A percentile compares a stretch with the other conserved stretches of the same genome.
phyloP scores from a whole-genome alignment of 2,797 vertebrate genomes.

The Hephaestus fuliginosus region DNA sequence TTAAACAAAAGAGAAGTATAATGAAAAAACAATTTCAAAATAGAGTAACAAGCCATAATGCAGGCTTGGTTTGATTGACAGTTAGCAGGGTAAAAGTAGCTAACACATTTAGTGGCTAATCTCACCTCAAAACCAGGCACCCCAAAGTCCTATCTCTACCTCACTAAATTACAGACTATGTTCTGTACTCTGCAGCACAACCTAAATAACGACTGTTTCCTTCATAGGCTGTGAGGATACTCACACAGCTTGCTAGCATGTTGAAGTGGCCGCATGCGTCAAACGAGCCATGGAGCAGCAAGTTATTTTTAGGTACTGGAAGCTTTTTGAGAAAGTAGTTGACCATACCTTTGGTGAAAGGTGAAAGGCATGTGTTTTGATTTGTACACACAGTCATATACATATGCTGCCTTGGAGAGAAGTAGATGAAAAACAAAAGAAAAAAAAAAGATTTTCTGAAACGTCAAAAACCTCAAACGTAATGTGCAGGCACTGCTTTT shows the following conservation, averaged over 20 bases:
- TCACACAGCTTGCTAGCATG: slow-evolving; percentile 52
- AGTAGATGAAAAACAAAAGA: slow-evolving; percentile 52
- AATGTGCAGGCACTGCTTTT: slow-evolving; percentile 80
- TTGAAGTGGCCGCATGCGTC: slow-evolving; percentile 50
- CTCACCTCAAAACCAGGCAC: slow-evolving; percentile 75
- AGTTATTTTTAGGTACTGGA: slow-evolving; percentile 71
- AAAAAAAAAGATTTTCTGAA: slow-evolving; percentile 23
- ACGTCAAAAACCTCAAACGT: slow-evolving; percentile 51
- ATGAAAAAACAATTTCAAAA: slow-evolving; percentile 55
- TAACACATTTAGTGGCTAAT: slow-evolving; percentile 84
- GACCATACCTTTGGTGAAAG: slow-evolving; percentile 81
- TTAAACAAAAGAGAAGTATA: slow-evolving; percentile 42
- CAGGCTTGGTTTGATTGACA: slow-evolving; percentile 79
- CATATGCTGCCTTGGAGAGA: slow-evolving; percentile 69
- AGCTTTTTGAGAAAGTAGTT: slow-evolving; percentile 71
- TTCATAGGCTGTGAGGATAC: slow-evolving; percentile 73
- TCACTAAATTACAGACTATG: slow-evolving; percentile 66
- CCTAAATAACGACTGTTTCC: slow-evolving; percentile 70
- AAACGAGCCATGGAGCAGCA: slow-evolving; percentile 63
- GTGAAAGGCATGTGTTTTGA: slow-evolving; percentile 72
- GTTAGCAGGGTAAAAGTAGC: slow-evolving; percentile 79
- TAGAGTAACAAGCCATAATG: slow-evolving; percentile 67
- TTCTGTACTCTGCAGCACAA: slow-evolving; percentile 62
- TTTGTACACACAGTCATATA: slow-evolving; percentile 64
- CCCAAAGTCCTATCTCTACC: slow-evolving; percentile 66